Evolutionary conservation across 2,888 invertebrate genomes (phyloP).

Genomic region (Listrodromus nycthemerus): DNA sequence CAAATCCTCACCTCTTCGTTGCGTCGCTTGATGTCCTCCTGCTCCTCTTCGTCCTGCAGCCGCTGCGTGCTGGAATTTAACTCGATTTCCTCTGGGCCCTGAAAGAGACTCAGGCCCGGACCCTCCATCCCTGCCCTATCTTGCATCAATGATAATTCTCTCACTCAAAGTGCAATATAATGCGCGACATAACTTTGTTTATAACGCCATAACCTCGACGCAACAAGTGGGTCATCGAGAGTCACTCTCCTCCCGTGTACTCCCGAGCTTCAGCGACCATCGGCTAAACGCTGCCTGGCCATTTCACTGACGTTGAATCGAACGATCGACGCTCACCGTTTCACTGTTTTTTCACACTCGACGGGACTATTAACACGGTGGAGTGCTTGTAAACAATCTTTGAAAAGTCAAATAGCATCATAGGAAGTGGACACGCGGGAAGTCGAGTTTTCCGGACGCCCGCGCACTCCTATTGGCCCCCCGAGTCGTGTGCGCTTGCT

Average conservation of each 20-base stretch:
- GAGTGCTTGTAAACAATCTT: conserved; percentile 82
- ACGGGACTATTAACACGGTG: conserved; percentile 68
- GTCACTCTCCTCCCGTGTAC: conserved; percentile 66
- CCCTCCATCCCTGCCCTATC: conserved; percentile 82
- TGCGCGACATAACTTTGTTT: conserved; percentile 81
- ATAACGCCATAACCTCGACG: conserved; percentile 83
- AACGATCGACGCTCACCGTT: conserved; percentile 33
- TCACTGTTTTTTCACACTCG: conserved; percentile 43
- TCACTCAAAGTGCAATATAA: conserved; percentile 74
- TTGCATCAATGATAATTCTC: conserved; percentile 68
- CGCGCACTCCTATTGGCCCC: conserved; percentile 66
- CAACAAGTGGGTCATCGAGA: conserved; percentile 81
- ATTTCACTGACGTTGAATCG: conserved; percentile 40
- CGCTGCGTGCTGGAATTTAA: conserved; percentile 88
- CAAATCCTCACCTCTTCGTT: conserved; percentile 87
- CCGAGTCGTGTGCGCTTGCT: conserved; percentile 47
- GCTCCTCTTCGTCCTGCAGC: conserved; percentile 89
- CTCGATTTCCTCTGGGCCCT: conserved; percentile 88
- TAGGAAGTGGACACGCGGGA: conserved; percentile 78
- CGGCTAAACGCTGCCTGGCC: conserved; percentile 55
- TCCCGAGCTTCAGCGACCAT: conserved; percentile 42
- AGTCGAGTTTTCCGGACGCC: conserved; percentile 70
- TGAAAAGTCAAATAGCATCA: conserved; percentile 80
- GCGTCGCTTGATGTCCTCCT: conserved; percentile 89
- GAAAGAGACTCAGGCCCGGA: conserved; percentile 90